These are phyloP conservation scores for Sinohyriopsis cumingii DNA, from an alignment of 2,888 invertebrate species.

Conservation along the genomic window DNA sequence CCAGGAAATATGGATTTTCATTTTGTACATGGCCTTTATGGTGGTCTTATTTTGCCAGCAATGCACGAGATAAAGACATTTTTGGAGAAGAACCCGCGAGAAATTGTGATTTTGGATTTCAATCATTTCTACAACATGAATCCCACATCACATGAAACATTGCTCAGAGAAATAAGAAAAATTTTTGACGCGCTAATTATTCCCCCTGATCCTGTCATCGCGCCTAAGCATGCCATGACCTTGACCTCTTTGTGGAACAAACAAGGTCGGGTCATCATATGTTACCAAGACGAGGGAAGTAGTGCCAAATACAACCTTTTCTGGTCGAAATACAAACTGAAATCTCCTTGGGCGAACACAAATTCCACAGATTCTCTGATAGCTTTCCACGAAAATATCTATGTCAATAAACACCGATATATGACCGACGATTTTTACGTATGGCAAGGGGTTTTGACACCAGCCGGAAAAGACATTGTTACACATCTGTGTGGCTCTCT, in stretches of 20 bases:
- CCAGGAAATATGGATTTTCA: conserved; percentile 76
- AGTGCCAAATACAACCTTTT: conserved; percentile 25
- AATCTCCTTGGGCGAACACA: conserved; percentile 88
- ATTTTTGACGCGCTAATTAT: conserved; percentile 79
- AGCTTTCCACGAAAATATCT: conserved; percentile 77
- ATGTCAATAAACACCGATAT: conserved; percentile 74
- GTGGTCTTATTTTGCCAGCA: conserved; percentile 79
- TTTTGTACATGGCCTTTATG: conserved; percentile 87
- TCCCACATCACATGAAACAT: conserved; percentile 77
- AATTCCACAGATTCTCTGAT: conserved; percentile 77
- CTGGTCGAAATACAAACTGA: conserved; percentile 82
- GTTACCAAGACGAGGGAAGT: conserved; percentile 61
- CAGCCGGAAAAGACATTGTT: conserved; percentile 53
- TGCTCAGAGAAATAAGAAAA: conserved; percentile 77
- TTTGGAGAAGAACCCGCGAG: conserved; percentile 81
- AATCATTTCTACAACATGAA: conserved; percentile 87
- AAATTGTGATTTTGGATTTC: conserved; percentile 85
- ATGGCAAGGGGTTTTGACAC: conserved; percentile 87
- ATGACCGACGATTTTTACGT: conserved; percentile 79
- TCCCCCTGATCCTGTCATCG: conserved; percentile 68
- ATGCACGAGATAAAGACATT: conserved; percentile 80
- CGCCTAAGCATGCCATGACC: conserved; percentile 74
- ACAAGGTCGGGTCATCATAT: conserved; percentile 73
- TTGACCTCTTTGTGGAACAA: conserved; percentile 76
- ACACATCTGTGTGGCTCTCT: conserved; percentile 66